Conservation (phyloP, 35 echinoderm and acorn worm species). For the Amphiura filiformis region DNA sequence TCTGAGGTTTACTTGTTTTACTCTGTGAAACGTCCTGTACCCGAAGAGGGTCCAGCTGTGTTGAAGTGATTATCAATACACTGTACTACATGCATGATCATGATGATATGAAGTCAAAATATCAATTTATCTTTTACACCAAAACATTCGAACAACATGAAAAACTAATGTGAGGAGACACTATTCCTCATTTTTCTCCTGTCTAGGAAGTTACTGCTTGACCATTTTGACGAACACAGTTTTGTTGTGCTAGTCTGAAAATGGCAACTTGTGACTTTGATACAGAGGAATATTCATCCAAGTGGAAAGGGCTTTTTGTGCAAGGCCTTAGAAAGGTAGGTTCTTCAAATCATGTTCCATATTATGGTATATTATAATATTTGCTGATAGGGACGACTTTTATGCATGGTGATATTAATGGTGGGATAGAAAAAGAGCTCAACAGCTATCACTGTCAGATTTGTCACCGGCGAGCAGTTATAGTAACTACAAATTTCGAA, state of each 20-base stretch:
- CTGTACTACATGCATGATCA: background rate
- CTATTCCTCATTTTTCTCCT: too few relatives aligned
- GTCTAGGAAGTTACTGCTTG: background rate
- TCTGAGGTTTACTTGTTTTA: background rate
- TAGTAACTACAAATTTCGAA: too few relatives aligned
- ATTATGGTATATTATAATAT: background rate
- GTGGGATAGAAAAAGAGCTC: too few relatives aligned
- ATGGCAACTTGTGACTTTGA: slow-evolving; percentile 49
- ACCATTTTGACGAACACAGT: background rate
- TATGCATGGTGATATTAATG: too few relatives aligned
- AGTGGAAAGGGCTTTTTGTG: slow-evolving; percentile 48
- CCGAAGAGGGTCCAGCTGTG: background rate
- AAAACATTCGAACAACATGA: slow-evolving; percentile 1
- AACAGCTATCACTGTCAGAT: too few relatives aligned
- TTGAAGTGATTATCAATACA: background rate
- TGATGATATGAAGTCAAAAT: too few relatives aligned
- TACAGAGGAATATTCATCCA: slow-evolving; percentile 35
- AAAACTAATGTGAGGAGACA: background rate
- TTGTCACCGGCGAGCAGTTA: too few relatives aligned
- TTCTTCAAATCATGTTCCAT: background rate
- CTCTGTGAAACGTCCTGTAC: background rate
- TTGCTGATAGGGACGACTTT: too few relatives aligned
- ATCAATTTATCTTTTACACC: background rate
- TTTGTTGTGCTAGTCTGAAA: background rate
- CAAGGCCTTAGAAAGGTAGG: slow-evolving; percentile 38